A percentile compares a stretch with the other conserved stretches of the same genome.
Conservation (phyloP, 2,797 vertebrate genomes). For the Lagothrix lagotricha region DNA sequence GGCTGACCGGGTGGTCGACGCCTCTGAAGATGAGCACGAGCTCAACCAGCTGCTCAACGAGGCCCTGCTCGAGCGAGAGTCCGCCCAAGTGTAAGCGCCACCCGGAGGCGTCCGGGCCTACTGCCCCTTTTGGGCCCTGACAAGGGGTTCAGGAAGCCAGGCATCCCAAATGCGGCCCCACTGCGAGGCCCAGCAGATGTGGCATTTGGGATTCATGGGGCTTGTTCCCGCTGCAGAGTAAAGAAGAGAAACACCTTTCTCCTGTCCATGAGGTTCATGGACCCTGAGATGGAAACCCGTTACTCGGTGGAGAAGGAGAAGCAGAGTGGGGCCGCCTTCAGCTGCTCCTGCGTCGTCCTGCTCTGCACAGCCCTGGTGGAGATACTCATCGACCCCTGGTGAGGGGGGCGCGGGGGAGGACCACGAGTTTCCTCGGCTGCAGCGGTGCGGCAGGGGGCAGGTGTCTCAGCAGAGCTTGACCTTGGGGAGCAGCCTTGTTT, state of each 20-base stretch:
- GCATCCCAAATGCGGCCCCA: accelerated
- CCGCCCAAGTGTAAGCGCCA: constrained; percentile 90
- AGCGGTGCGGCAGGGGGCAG: accelerated
- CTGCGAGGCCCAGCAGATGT: accelerated
- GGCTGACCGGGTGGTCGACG: constrained; percentile 91
- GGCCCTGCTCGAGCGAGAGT: constrained; percentile 93
- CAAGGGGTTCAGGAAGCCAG: accelerated
- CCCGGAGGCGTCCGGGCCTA: accelerated
- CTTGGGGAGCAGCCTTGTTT: neutral
- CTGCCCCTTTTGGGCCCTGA: accelerated
- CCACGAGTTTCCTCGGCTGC: neutral
- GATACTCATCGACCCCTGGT: constrained; percentile 94
- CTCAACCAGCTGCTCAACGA: constrained; percentile 93
- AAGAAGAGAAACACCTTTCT: constrained; percentile 90
- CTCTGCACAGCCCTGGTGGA: constrained; percentile 92
- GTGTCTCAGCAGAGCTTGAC: neutral
- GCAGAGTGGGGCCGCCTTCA: constrained; percentile 93
- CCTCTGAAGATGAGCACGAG: constrained; percentile 93
- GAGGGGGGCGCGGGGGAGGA: constrained; percentile 14
- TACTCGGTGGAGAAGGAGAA: constrained; percentile 96
- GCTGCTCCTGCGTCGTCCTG: constrained; percentile 93
- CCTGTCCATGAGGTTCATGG: constrained; percentile 91
- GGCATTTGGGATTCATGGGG: neutral
- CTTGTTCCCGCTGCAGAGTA: constrained; percentile 82
- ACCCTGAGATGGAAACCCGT: constrained; percentile 90